Conservation (phyloP, 2,797 vertebrate species). For the Novumbra hubbsi region DNA sequence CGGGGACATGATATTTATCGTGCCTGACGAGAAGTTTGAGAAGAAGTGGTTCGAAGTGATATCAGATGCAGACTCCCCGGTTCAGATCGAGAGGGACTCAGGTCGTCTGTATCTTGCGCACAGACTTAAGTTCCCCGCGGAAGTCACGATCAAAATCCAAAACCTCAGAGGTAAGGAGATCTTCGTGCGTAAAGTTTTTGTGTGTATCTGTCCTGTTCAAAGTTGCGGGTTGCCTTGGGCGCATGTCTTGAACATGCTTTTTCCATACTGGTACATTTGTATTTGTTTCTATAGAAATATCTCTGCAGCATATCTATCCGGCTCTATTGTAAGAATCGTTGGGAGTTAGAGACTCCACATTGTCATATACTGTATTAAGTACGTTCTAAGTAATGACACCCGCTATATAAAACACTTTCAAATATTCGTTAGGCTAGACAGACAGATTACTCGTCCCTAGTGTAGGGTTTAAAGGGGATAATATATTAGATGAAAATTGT, state of each 20-base stretch:
- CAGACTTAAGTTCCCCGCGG: conserved; percentile 53
- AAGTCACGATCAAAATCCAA: conserved; percentile 74
- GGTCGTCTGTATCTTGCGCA: conserved; percentile 77
- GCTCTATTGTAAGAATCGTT: neutral
- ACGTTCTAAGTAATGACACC: neutral
- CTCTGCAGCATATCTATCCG: too few species aligned
- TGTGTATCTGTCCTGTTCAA: neutral
- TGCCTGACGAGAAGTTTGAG: conserved; percentile 76
- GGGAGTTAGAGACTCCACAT: neutral
- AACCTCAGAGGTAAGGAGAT: conserved; percentile 67
- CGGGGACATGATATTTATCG: conserved; percentile 82
- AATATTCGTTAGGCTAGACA: neutral
- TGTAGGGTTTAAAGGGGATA: too few species aligned
- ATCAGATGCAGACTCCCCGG: conserved; percentile 60
- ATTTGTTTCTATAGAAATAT: too few species aligned
- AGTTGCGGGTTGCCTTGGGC: neutral
- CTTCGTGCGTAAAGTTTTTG: conserved; percentile 18
- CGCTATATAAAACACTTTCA: neutral
- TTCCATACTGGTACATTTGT: neutral
- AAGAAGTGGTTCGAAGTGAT: conserved; percentile 80
- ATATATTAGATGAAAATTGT: neutral
- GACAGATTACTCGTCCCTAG: too few species aligned
- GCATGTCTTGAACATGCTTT: neutral
- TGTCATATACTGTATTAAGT: neutral
- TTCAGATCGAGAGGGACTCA: conserved; percentile 78